phyloP scores from a whole-genome alignment of 2,113 vertebrate genomes.

The Grammomys dolichurus region DNA sequence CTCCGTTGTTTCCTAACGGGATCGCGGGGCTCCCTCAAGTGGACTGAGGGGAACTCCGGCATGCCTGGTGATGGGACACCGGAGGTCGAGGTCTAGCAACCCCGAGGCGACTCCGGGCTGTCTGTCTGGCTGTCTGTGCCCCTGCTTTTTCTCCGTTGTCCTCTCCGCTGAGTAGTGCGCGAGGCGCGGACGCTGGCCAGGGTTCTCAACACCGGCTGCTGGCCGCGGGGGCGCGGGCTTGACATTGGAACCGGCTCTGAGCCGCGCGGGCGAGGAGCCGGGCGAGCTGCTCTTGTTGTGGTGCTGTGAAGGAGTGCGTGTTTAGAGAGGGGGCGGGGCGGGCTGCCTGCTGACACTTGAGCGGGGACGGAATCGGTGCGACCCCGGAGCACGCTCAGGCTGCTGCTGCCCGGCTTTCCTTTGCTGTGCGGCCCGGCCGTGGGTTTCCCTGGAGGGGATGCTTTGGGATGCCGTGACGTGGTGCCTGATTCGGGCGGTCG shows the following conservation, averaged over 20 bases:
- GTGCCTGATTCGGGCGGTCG: constrained; percentile 60
- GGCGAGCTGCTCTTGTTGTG: constrained; percentile 63
- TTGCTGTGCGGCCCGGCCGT: not conserved
- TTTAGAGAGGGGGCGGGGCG: constrained; percentile 79
- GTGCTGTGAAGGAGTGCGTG: constrained; percentile 57
- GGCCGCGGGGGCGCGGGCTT: constrained; percentile 53
- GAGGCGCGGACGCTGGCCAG: constrained; percentile 52
- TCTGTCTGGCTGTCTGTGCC: constrained; percentile 45
- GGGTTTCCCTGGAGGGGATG: constrained; percentile 54
- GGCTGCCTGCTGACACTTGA: constrained; percentile 71
- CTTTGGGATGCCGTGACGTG: constrained; percentile 80
- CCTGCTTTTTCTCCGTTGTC: constrained; percentile 27
- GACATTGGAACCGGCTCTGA: constrained; percentile 21
- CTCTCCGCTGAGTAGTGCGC: constrained; percentile 47
- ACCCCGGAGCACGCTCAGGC: not conserved
- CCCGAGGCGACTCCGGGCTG: not conserved
- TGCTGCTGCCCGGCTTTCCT: not conserved
- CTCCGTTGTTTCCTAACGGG: constrained; percentile 84
- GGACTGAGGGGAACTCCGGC: constrained; percentile 51
- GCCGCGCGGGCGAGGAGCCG: constrained; percentile 15
- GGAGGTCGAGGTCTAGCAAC: constrained; percentile 17
- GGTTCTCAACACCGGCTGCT: not conserved
- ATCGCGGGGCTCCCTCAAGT: constrained; percentile 71
- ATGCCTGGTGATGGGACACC: constrained; percentile 34
- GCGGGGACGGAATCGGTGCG: not conserved